Evolutionary conservation across 2,888 invertebrate genomes (phyloP).

Genomic region (Amiota communis): DNA sequence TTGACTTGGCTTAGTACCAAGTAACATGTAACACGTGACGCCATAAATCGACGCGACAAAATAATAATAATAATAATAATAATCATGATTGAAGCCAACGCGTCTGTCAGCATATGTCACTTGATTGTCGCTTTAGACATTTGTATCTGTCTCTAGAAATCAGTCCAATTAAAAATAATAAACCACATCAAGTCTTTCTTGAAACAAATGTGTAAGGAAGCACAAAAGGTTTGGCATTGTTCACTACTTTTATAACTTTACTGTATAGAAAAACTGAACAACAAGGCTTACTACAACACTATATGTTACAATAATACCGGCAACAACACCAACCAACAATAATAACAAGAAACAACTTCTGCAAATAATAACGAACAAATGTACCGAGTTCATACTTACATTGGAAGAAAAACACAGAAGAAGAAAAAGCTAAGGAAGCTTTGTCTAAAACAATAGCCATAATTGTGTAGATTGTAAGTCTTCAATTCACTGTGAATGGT

Average conservation of each 20-base stretch:
- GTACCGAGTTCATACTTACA: background rate
- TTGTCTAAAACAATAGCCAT: slow-evolving; percentile 10
- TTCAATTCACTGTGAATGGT: slow-evolving; percentile 21
- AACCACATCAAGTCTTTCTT: slow-evolving; percentile 35
- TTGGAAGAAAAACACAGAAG: background rate
- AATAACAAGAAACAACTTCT: background rate
- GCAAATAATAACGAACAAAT: slow-evolving; percentile 12
- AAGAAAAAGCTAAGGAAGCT: background rate
- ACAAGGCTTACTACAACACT: background rate
- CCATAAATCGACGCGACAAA: slow-evolving; percentile 10
- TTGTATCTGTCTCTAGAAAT: slow-evolving; percentile 62
- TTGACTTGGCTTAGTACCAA: background rate
- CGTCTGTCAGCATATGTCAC: slow-evolving; percentile 29
- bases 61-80: background rate
- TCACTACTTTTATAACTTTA: background rate
- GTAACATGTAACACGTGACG: slow-evolving; percentile 13
- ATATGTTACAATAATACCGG: background rate
- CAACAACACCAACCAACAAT: slow-evolving; percentile 5
- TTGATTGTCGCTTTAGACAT: slow-evolving; percentile 20
- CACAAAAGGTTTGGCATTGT: background rate
- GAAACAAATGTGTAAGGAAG: background rate
- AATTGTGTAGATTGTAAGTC: slow-evolving; percentile 7
- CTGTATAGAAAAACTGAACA: too few species aligned
- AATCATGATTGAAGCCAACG: slow-evolving; percentile 29
- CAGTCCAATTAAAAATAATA: slow-evolving; percentile 66